Conservation (phyloP, 2,888 invertebrate species). For the Parthenolecanium corni region DNA sequence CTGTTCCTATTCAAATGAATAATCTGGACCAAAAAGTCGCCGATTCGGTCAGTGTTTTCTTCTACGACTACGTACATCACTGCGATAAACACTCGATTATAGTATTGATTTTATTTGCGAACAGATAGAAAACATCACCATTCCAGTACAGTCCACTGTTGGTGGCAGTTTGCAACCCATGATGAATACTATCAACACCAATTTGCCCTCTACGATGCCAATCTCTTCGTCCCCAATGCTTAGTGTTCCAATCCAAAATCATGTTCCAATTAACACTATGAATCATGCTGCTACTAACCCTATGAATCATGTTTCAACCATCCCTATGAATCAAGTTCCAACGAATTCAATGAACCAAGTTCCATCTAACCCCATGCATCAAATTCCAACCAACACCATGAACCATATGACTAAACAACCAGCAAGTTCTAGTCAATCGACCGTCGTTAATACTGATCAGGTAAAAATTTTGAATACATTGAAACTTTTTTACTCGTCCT, state of each 20-base stretch:
- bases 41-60: not conserved
- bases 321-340: not conserved
- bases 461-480: too few relatives aligned
- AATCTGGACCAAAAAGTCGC: not conserved
- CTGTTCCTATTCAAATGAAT: not conserved
- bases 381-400: too few relatives aligned
- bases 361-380: too few relatives aligned
- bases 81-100: too few relatives aligned
- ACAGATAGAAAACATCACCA: not conserved
- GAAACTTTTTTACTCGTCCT: too few relatives aligned
- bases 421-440: too few relatives aligned
- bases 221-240: not conserved
- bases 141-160: not conserved
- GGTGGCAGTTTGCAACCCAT: constrained; percentile 4
- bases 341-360: not conserved
- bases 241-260: not conserved
- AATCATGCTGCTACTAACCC: constrained; percentile 5
- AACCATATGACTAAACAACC: too few relatives aligned
- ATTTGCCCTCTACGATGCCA: too few relatives aligned
- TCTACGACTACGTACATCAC: not conserved
- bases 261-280: not conserved
- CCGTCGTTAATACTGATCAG: too few relatives aligned
- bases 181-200: not conserved
- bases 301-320: not conserved
- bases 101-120: too few relatives aligned